Percentiles rank a stretch among this genome's conserved stretches.
These are phyloP conservation scores for Drosophila ogumai DNA, from an alignment of 1,140 invertebrate species.

Conservation along the genomic window DNA sequence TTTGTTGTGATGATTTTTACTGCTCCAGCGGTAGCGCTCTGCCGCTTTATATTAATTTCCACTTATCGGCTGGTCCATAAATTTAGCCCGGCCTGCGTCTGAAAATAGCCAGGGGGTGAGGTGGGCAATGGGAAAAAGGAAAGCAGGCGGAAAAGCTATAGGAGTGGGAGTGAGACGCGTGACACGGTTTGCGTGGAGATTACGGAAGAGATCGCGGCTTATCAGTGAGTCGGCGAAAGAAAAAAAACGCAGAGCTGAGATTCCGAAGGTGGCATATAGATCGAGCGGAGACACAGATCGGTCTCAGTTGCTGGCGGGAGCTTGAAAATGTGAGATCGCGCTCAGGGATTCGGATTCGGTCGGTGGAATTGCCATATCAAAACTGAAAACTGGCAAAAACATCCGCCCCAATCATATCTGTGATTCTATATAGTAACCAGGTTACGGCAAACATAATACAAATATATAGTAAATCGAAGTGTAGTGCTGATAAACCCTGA, in stretches of 20 bases:
- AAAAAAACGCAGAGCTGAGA: constrained; percentile 7
- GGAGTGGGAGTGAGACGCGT: constrained; percentile 36
- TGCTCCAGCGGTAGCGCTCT: constrained; percentile 34
- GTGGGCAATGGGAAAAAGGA: constrained; percentile 12
- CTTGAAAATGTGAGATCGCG: constrained; percentile 76
- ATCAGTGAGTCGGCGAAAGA: constrained; percentile 27
- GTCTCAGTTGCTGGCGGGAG: constrained; percentile 58
- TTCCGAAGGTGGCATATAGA: constrained; percentile 45
- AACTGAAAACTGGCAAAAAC: constrained; percentile 34
- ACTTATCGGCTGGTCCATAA: constrained; percentile 53
- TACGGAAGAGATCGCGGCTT: constrained; percentile 46
- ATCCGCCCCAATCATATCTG: constrained; percentile 56
- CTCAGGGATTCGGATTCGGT: constrained; percentile 35
- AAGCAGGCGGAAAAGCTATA: constrained; percentile 12
- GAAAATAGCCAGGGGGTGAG: constrained; percentile 47
- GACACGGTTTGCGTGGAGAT: constrained; percentile 43
- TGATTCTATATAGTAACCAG: constrained; percentile 60
- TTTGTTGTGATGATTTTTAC: constrained; percentile 62
- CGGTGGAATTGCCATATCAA: constrained; percentile 28
- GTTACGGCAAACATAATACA: constrained; percentile 19
- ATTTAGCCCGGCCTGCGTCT: constrained; percentile 47
- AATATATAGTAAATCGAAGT: constrained; percentile 19
- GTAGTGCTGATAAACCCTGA: constrained; percentile 39
- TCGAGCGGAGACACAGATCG: constrained; percentile 8
- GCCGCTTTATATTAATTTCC: constrained; percentile 48